phyloP scores from a whole-genome alignment of 2,113 vertebrate genomes.

The Astur gentilis region DNA sequence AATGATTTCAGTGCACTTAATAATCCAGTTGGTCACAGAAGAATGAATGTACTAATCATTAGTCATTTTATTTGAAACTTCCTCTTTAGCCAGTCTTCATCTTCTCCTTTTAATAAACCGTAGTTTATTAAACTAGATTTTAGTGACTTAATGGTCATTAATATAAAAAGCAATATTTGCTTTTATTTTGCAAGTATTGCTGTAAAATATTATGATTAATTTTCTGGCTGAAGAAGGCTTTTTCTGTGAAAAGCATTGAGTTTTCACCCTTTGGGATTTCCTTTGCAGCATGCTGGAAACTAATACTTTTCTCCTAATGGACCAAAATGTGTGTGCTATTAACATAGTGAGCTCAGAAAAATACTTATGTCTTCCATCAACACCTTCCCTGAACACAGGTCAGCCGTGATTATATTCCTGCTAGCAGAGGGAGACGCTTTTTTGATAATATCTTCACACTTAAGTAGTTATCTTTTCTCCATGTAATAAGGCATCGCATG shows the following conservation, averaged over 20 bases:
- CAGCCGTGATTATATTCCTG: neutral
- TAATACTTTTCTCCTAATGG: neutral
- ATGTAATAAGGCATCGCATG: neutral
- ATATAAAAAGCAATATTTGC: neutral
- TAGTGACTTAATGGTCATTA: neutral
- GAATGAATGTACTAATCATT: neutral
- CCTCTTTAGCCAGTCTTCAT: neutral
- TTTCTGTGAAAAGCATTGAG: neutral
- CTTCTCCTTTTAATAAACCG: neutral
- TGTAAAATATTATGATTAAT: neutral
- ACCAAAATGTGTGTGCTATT: neutral
- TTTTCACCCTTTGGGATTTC: neutral
- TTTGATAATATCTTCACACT: neutral
- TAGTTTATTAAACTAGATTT: neutral
- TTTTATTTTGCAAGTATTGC: neutral
- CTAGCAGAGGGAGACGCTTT: neutral
- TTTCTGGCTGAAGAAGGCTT: neutral
- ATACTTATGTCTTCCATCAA: neutral
- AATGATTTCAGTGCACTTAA: neutral
- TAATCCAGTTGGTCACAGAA: neutral
- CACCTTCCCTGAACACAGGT: neutral
- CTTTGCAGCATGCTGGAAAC: neutral
- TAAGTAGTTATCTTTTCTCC: neutral
- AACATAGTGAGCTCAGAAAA: neutral
- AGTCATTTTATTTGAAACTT: neutral